These are phyloP conservation scores for Ophioderma brevispina DNA, from an alignment of 35 echinoderm and acorn worm genomes.

Conservation along the genomic window DNA sequence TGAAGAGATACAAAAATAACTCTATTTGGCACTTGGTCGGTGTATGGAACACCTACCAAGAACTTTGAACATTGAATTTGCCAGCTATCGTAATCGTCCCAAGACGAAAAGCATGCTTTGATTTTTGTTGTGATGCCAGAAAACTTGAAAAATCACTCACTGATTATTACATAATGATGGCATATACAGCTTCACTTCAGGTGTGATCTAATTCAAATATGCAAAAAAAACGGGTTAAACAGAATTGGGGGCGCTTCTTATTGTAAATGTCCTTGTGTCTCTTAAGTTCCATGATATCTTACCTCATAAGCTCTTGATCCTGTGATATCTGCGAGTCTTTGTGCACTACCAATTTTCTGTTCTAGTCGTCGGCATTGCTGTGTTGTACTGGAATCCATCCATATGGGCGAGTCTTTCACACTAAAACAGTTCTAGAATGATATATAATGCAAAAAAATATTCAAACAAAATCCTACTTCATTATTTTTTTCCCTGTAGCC, in stretches of 20 bases:
- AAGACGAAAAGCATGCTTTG: background rate
- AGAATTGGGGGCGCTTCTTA: no score
- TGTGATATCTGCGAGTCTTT: slow-evolving; percentile 81
- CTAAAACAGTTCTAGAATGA: slow-evolving; percentile 88
- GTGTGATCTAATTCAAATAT: no score
- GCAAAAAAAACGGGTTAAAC: no score
- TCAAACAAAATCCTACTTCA: no score
- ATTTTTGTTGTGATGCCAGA: background rate
- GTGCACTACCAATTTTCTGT: slow-evolving; percentile 67
- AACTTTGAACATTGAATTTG: background rate
- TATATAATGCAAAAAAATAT: no score
- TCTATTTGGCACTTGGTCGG: no score
- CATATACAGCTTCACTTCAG: background rate
- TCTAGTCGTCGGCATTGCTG: slow-evolving; percentile 85
- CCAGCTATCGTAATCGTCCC: background rate
- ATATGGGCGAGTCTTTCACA: slow-evolving; percentile 76
- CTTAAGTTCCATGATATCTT: background rate
- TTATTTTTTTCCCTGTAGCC: no score
- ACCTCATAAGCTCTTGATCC: slow-evolving; percentile 98
- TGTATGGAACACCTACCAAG: no score
- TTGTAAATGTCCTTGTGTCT: background rate
- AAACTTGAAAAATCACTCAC: background rate
- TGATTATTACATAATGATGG: background rate
- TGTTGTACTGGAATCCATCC: slow-evolving; percentile 97
- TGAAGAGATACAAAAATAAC: no score